Conservation (phyloP, 2,797 vertebrate species). For the Tangara arthus region DNA sequence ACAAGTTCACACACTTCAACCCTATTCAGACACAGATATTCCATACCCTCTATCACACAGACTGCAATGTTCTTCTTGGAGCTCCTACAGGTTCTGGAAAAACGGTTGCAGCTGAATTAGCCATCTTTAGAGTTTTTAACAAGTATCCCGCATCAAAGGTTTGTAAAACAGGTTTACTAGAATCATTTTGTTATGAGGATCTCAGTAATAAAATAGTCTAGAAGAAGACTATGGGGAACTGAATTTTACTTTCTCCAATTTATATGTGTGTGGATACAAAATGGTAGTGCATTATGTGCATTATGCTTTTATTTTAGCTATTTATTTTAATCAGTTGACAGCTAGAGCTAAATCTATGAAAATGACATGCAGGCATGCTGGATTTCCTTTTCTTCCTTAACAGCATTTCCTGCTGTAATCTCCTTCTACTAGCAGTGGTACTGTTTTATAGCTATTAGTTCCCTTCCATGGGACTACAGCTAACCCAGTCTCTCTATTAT, state of each 20-base stretch:
- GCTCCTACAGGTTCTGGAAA: conserved; percentile 98
- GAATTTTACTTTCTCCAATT: not conserved
- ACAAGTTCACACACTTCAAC: conserved; percentile 97
- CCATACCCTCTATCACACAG: conserved; percentile 93
- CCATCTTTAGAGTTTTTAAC: conserved; percentile 97
- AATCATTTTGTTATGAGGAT: not conserved
- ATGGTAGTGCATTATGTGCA: not conserved
- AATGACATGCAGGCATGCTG: not conserved
- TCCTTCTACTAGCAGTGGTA: not conserved
- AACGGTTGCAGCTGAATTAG: conserved; percentile 95
- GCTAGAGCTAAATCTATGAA: not conserved
- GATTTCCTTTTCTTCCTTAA: not conserved
- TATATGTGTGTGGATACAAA: not conserved
- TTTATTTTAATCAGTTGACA: not conserved
- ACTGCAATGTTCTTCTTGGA: conserved; percentile 95
- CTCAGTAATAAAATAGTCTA: not conserved
- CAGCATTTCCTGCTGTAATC: not conserved
- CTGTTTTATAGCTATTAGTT: not conserved
- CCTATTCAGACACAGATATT: conserved; percentile 99
- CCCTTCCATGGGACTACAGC: not conserved
- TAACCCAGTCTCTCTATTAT: not conserved
- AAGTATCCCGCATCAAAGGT: conserved; percentile 92
- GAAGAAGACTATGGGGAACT: not conserved
- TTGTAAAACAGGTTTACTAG: conserved; percentile 37
- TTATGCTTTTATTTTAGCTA: not conserved